Base-by-base conservation (phyloP, 1,140 invertebrate species). In the Delia radicum region DNA sequence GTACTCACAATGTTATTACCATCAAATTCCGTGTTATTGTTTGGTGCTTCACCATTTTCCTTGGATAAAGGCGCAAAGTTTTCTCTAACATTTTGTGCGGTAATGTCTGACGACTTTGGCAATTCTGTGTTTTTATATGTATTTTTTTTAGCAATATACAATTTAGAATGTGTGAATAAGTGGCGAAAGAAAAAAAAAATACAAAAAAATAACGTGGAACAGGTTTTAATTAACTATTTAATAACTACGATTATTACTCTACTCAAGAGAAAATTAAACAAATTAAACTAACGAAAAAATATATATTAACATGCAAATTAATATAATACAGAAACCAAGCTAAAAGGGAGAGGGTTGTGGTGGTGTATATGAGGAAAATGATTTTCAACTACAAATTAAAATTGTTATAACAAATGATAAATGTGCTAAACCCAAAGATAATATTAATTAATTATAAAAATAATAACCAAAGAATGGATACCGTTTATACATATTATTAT, bases 21-120 rank as follows among this genome's bases (percentile, higher is more conserved):
- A 69, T 69, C 65, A 18, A 69, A 18, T 33, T 69, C 65, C 18
- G 29, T 69, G 21, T 69, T 69, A 33, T 18, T 37, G 31, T 69
- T 37, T 69, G 65, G 65, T 21, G n/a, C 65, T 18, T 69, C 31
- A 69, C 65, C 65, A 69, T 69, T 69, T 69, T 69, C 65, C 65
- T 69, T 31, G 65, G 65, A 26, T 29, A 69, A 69, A 21, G 65
- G 65, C 29, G 65, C 65, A 24, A 37, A 69, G 65, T 69, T 69
- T 69, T 69, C 65, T 69, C 31, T 69, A 33, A 69, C 31, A 33
- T 69, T 69, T 69, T 33, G 29, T 21, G 65, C 65, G 24, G 48
- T 55, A 55, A 55, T 37, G 29, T 69, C 65, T 69, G 65, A 37
- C 65, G 65, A 33, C 13, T 33, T 69, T 21, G 65, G 65, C 31